Evolutionary conservation across 2,113 vertebrate genomes (phyloP), one percentile per base, ranked within the genome.

Genomic region (Dicrurus megarhynchus): DNA sequence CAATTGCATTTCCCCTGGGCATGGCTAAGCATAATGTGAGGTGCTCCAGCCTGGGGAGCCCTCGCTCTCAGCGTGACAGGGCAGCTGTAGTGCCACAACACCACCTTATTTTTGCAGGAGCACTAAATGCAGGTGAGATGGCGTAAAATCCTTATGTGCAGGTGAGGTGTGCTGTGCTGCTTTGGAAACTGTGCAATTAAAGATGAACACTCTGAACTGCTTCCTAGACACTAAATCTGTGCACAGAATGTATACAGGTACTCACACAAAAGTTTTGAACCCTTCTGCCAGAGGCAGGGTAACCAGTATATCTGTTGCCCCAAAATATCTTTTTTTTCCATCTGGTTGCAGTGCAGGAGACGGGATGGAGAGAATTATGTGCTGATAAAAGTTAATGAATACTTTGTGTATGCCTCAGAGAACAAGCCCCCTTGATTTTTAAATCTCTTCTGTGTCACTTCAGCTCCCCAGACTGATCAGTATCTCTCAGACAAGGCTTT

Each of bases 401-500:
- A 67, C 15, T 75, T 73, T 83, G 52, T 87, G 61, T 33, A 84
- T 42, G 79, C 65, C 79, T 92, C 92, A 90, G 70, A 89, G 78
- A 41, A 63, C 63, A 89, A 57, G 24, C 6, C 9, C 52, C 20
- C 74, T 68, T 59, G 75, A 73, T 86, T 94, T 94, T 95, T 67
- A 95, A 91, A 94, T 87, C 92, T 96, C 86, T 87, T 76, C 73
- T 92, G 63, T 85, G 92, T 80, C 78, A 80, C 93, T 95, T 80
- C 79, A 96, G 55, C 65, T 93, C 70, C 60, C 77, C 92, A 95
- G 93, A 92, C 95, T 84, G 93, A 97, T 95, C 71, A 67, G 74
- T 91, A 95, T 95, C 93, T 94, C 86, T 92, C 87, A 93, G 90
- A 93, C 84, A 89, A 92, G 88, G 88, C 93, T 96, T 95, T 96